Base-by-base conservation (phyloP, 2,888 invertebrate genomes). In the Drosophila infuscata region DNA sequence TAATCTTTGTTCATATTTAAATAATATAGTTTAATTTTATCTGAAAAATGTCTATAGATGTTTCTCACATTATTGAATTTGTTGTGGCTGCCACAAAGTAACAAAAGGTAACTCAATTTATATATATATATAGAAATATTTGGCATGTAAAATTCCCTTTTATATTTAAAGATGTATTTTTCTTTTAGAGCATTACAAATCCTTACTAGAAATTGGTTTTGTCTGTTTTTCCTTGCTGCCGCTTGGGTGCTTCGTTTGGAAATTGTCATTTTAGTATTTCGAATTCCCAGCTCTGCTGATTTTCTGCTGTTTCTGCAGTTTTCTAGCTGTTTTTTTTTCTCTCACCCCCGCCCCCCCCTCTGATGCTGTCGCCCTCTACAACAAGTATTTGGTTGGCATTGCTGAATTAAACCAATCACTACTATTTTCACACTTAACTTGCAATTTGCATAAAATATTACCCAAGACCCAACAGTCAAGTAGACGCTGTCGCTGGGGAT, bases 391-490 rank as follows among this genome's bases (percentile, higher is more conserved):
- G 82, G 86, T 79, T 88, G 91, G 91, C 91, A 91, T 89, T 91
- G 90, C 86, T 91, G 90, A 90, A 89, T 91, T 92, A 91, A 88
- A 91, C 88, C 91, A 92, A 92, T 92, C 92, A 91, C 91, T 86
- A 88, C 91, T 91, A 90, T 91, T 91, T 91, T 91, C 90, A 91
- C 91, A 92, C 91, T 92, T 92, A 92, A 92, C 91, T 91, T 90
- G 87, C 85, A 89, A 92, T 92, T 92, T 92, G 90, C 91, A 92
- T 92, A 92, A 92, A 91, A 90, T 91, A 92, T 91, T 92, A 90
- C 91, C 88, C 89, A 76, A 79, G 87, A 86, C 85, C 87, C 84
- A 87, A 79, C 87, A 84, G 87, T 84, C 87, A 82, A 83, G 87
- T 79, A 82, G 76, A 74, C 80, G 68, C 53, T 71, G 82, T 72